These are phyloP conservation scores for Patiria pectinifera DNA, from an alignment of 53 echinoderm and acorn worm species.

Conservation along the genomic window DNA sequence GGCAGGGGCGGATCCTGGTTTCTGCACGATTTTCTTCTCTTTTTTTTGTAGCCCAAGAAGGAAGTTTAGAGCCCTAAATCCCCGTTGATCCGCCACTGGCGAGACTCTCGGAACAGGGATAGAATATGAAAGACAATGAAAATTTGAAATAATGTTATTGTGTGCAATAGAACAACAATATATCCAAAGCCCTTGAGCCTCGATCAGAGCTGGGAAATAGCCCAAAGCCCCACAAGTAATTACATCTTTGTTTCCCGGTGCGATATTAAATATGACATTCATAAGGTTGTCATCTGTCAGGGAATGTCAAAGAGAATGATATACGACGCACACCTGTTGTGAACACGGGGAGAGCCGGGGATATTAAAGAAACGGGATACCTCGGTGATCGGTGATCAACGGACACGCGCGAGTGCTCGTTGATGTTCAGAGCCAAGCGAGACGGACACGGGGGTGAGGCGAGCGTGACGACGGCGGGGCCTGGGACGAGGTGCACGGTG, in stretches of 20 bases:
- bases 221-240: not conserved
- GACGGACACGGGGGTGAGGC: slow-evolving; percentile 6
- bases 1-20: too few relatives aligned
- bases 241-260: slow-evolving; percentile 44
- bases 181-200: not conserved
- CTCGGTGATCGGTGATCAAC: not conserved
- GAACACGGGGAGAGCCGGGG: not conserved
- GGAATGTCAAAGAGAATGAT: slow-evolving; percentile 29
- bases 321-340: slow-evolving; percentile 62
- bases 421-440: slow-evolving; percentile 22
- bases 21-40: too few relatives aligned
- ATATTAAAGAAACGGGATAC: not conserved
- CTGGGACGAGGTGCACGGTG: not conserved
- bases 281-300: slow-evolving; percentile 44
- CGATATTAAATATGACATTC: slow-evolving; percentile 65
- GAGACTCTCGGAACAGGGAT: too few relatives aligned
- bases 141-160: not conserved
- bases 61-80: too few relatives aligned
- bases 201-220: not conserved
- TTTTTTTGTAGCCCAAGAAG: too few relatives aligned
- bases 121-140: not conserved
- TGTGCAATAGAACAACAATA: not conserved
- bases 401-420: slow-evolving; percentile 47
- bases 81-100: too few relatives aligned
- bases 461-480: not conserved